phyloP scores from a whole-genome alignment of 2,888 invertebrate species.

The Scaptomyza caliginosa region DNA sequence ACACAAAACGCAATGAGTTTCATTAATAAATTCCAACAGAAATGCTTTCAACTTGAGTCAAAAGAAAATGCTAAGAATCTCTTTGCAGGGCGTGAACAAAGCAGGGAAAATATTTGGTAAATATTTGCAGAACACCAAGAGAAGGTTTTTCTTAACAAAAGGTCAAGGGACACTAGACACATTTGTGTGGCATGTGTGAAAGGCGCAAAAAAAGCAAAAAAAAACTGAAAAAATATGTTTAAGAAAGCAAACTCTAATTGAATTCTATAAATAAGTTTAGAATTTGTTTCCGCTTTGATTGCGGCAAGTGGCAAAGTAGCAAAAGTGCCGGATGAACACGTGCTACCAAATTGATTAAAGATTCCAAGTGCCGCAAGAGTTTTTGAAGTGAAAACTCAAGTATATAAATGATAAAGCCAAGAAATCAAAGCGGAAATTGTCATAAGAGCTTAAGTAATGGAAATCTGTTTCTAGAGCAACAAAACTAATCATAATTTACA shows the following conservation, averaged over 20 bases:
- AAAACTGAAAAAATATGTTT: slow-evolving; percentile 45
- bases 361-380: slow-evolving; percentile 9
- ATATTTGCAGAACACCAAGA: slow-evolving; percentile 67
- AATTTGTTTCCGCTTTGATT: slow-evolving; percentile 38
- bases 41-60: slow-evolving; percentile 25
- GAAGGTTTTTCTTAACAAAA: slow-evolving; percentile 27
- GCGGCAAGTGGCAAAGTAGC: slow-evolving; percentile 42
- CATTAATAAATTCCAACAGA: slow-evolving; percentile 76
- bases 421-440: slow-evolving; percentile 52
- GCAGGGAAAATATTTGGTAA: slow-evolving; percentile 75
- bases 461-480: slow-evolving; percentile 14
- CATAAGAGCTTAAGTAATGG: slow-evolving; percentile 20
- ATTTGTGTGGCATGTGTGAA: slow-evolving; percentile 33
- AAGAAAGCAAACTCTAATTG: slow-evolving; percentile 3
- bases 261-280: slow-evolving; percentile 20
- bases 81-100: slow-evolving; percentile 58
- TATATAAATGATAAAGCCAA: slow-evolving; percentile 47
- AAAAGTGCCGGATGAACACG: slow-evolving; percentile 55
- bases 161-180: slow-evolving; percentile 39
- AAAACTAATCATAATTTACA: slow-evolving; percentile 25
- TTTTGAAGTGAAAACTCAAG: slow-evolving; percentile 34
- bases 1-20: slow-evolving; percentile 66
- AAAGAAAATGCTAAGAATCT: slow-evolving; percentile 3
- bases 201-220: slow-evolving; percentile 37
- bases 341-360: slow-evolving; percentile 21